A percentile compares a stretch with the other conserved stretches of the same genome.
These are phyloP conservation scores for Drosophila lacicola DNA, from an alignment of 2,888 invertebrate genomes.

Conservation along the genomic window DNA sequence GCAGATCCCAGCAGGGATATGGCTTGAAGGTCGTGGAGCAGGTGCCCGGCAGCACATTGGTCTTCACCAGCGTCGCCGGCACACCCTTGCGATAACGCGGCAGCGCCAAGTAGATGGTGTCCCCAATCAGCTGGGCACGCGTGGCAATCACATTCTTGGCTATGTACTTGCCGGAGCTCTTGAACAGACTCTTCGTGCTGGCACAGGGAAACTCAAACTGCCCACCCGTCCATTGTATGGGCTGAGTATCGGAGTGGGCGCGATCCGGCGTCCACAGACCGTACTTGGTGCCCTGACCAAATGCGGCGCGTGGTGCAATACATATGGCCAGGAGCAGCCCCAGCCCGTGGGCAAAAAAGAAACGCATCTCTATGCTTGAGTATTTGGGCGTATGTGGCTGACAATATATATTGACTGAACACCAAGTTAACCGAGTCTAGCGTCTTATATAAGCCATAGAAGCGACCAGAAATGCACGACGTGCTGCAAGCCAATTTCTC, in stretches of 20 bases:
- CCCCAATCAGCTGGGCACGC: constrained; percentile 87
- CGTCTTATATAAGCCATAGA: constrained; percentile 63
- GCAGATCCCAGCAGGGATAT: constrained; percentile 88
- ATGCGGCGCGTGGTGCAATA: not conserved
- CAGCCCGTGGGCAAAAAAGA: constrained; percentile 35
- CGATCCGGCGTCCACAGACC: constrained; percentile 80
- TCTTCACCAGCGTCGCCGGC: constrained; percentile 88
- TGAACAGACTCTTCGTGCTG: constrained; percentile 87
- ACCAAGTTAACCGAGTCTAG: constrained; percentile 19
- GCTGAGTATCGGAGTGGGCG: constrained; percentile 63
- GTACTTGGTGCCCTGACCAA: constrained; percentile 76
- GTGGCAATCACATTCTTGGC: constrained; percentile 88
- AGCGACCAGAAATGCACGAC: constrained; percentile 45
- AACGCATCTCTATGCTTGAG: constrained; percentile 42
- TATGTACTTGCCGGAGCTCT: constrained; percentile 87
- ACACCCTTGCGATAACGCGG: constrained; percentile 88
- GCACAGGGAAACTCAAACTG: constrained; percentile 86
- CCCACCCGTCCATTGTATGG: constrained; percentile 85
- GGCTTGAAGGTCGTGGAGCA: constrained; percentile 86
- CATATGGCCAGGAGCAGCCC: constrained; percentile 33
- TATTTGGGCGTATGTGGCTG: constrained; percentile 16
- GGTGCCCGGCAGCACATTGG: constrained; percentile 85
- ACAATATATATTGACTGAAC: constrained; percentile 28
- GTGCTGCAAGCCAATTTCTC: constrained; percentile 61
- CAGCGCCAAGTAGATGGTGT: constrained; percentile 86